Evolutionary conservation across 2,113 vertebrate species (phyloP).

Genomic region (Cardinalis cardinalis): DNA sequence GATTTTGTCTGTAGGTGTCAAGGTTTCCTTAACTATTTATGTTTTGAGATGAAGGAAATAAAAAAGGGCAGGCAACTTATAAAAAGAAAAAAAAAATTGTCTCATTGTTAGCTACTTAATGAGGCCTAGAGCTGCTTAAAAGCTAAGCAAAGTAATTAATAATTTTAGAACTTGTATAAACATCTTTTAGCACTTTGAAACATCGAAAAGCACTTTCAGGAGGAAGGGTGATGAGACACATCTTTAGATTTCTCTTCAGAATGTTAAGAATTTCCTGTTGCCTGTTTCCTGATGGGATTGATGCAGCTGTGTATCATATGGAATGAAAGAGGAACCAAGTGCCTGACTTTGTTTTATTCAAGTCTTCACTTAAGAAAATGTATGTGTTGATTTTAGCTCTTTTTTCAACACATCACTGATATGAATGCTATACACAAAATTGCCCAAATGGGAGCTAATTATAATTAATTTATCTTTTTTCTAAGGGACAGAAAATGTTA

Average conservation of each 20-base stretch:
- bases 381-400: conserved; percentile 16
- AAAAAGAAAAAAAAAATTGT: neutral
- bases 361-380: conserved; percentile 4
- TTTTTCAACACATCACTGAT: neutral
- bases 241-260: conserved; percentile 66
- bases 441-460: conserved; percentile 1
- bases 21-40: conserved; percentile 24
- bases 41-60: neutral
- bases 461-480: conserved; percentile 21
- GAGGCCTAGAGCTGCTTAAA: conserved; percentile 38
- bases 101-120: conserved; percentile 25
- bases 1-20: conserved; percentile 38
- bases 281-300: conserved; percentile 33
- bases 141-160: conserved; percentile 33
- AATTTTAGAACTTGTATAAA: conserved; percentile 46
- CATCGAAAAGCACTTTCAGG: conserved; percentile 39
- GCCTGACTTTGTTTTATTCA: conserved; percentile 22
- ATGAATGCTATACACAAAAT: neutral
- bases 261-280: conserved; percentile 67
- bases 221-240: conserved; percentile 52
- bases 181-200: neutral
- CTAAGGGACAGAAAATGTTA: neutral
- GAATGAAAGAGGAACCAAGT: conserved; percentile 34
- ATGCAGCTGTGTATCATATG: conserved; percentile 40
- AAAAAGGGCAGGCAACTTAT: conserved; percentile 15